Evolutionary conservation across 1,140 invertebrate species (phyloP), one percentile per base, ranked within the genome.

Genomic region (Protaetia brevitarsis): DNA sequence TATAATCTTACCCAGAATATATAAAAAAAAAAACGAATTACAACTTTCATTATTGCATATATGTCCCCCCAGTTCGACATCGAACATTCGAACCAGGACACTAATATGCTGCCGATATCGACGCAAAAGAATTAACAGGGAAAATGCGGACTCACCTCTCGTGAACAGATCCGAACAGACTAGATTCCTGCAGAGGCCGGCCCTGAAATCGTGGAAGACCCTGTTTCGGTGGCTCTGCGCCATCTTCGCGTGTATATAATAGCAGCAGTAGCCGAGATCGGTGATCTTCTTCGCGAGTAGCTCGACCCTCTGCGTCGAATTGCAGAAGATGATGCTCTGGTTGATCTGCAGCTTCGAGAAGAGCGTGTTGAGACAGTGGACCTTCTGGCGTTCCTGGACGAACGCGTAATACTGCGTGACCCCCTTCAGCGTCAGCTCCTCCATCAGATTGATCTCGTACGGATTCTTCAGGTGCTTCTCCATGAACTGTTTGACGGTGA

Each of bases 381-480:
- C 98, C 85, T 99, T 99, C 82, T 99, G 97, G 79, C 95, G 91
- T 85, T 99, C 98, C 83, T 99, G 97, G 69, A 99, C 98, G 87
- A 98, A 99, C 74, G 97, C 98, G 85, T 99, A 99, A 87, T 99
- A 99, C 82, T 99, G 98, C 71, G 98, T 99, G 60, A 99, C 96
- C 80, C 98, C 98, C 81, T 99, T 99, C 36, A 99, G 80, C 67
- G 98, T 99, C 68, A 99, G 84, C 80, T 99, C 98, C 79, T 99
- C 97, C 98, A 99, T 99, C 72, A 99, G 86, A 82, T 99, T 99
- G 73, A 99, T 99, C 82, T 99, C 97, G 79, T 99, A 98, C 51
- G 97, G 96, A 80, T 96, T 91, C 73, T 89, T 89, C 77, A 99
- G 87, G 80, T 99, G 95, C 80, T 97, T 98, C 78, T 92, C 91